Evolutionary conservation across 2,888 invertebrate species (phyloP), one percentile per base, ranked within the genome.

Genomic region (Hymenopus coronatus): DNA sequence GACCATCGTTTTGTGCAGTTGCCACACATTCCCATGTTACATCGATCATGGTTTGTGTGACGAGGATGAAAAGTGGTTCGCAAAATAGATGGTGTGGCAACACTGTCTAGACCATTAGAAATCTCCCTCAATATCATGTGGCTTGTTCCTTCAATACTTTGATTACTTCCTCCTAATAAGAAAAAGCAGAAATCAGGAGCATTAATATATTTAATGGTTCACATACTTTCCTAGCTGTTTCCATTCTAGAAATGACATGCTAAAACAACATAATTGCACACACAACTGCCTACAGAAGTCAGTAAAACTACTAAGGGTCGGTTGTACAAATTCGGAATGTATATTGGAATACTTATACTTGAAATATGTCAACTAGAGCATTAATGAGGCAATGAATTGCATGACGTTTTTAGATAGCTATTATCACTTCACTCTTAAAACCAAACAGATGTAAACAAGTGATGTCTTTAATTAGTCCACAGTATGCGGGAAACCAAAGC

Each of bases 31-130:
- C 28, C 40, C 14, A 40, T n/a, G 28, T 85, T 83, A 83, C 88
- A 89, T 82, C 90, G 82, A 85, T 90, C 89, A 82, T 90, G 90
- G 46, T 90, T 89, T 4, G 90, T 90, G 27, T 89, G 86, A 30
- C 84, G 88, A 20, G 89, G 88, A n/a, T 86, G 88, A 83, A 70
- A 83, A 70, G 15, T 88, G 81, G 20, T 85, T 40, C 83, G 81
- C 25, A 89, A 28, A 27, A 89, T 40, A 85, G 88, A 84, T 84
- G 88, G 70, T 28, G 85, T 20, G 27, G 70, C 40, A 82, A 46
- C 40, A 27, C 27, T 20, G 12, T 88, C 86, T 25, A 88, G 83
- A 6, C 70, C 40, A n/a, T 30, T 82, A 7, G 81, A 30, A 25
- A 54, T 40, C 33, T 83, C 89, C 28, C 83, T 87, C 28, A 70